phyloP scores from a whole-genome alignment of 2,888 invertebrate species.

The Nemapogon koenigi region DNA sequence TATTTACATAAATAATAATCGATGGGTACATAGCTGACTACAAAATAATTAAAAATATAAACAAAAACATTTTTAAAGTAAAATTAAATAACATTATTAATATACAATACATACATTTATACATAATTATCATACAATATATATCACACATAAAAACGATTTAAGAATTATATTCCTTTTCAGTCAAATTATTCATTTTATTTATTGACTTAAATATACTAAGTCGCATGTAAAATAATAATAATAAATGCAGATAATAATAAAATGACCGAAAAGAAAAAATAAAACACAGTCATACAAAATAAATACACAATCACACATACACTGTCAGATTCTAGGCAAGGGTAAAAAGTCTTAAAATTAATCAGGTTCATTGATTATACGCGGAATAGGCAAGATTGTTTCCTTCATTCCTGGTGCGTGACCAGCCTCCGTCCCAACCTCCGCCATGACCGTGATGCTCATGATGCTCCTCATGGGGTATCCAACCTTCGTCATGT shows the following conservation, averaged over 20 bases:
- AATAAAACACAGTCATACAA: constrained; percentile 20
- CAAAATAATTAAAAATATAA: constrained; percentile 2
- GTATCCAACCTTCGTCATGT: constrained; percentile 28
- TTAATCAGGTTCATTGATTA: constrained; percentile 16
- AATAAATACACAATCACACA: constrained; percentile 23
- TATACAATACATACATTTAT: not conserved
- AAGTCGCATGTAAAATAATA: no score
- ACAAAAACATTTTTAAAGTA: constrained; percentile 1
- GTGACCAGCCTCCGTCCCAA: constrained; percentile 24
- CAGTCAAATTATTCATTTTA: constrained; percentile 33
- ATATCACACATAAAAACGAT: constrained; percentile 3
- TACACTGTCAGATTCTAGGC: no score
- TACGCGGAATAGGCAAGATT: constrained; percentile 49
- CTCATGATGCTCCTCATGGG: constrained; percentile 13
- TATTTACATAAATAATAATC: constrained; percentile 5
- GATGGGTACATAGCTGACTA: not conserved
- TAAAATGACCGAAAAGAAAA: constrained; percentile 45
- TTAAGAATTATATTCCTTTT: constrained; percentile 30
- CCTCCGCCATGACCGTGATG: constrained; percentile 28
- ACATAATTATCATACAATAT: constrained; percentile 1
- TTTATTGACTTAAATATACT: no score
- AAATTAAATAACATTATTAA: not conserved
- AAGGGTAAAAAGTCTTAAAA: not conserved
- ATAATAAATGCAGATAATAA: constrained; percentile 17
- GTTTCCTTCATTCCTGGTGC: constrained; percentile 43